phyloP scores from a whole-genome alignment of 2,113 vertebrate genomes.

The Camelus dromedarius region DNA sequence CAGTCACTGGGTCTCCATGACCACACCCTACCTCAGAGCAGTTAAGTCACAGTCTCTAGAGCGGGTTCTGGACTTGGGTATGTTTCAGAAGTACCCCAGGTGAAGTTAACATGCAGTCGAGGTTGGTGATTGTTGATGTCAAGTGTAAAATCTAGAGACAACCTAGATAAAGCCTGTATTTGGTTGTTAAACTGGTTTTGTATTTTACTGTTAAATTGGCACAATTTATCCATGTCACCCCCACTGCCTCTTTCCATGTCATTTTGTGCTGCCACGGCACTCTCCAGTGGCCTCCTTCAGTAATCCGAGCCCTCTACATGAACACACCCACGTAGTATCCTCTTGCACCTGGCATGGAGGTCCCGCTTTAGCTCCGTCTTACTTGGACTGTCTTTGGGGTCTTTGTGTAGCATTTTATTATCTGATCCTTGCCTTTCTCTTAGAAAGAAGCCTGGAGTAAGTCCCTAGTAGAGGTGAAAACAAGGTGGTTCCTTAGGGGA shows the following conservation, averaged over 20 bases:
- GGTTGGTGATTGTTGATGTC: not conserved
- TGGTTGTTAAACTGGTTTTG: not conserved
- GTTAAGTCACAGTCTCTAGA: not conserved
- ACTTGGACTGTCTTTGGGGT: not conserved
- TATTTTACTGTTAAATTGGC: not conserved
- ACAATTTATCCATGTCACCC: not conserved
- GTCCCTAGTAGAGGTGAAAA: not conserved
- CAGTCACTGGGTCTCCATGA: not conserved
- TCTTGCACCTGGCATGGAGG: no score
- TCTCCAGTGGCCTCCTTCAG: not conserved
- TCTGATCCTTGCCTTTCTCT: not conserved
- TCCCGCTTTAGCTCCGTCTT: not conserved
- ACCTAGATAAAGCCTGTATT: not conserved
- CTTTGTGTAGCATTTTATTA: not conserved
- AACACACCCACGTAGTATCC: rapidly evolving
- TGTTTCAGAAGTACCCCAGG: not conserved
- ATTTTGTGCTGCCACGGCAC: not conserved
- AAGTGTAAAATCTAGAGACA: not conserved
- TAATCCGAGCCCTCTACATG: rapidly evolving
- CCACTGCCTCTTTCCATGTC: not conserved
- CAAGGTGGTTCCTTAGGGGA: not conserved
- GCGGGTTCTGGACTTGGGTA: not conserved
- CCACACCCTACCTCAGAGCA: not conserved
- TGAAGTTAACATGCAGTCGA: not conserved
- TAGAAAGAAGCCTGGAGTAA: not conserved